Evolutionary conservation across 2,113 vertebrate species (phyloP).

Genomic region (Lepus americanus): DNA sequence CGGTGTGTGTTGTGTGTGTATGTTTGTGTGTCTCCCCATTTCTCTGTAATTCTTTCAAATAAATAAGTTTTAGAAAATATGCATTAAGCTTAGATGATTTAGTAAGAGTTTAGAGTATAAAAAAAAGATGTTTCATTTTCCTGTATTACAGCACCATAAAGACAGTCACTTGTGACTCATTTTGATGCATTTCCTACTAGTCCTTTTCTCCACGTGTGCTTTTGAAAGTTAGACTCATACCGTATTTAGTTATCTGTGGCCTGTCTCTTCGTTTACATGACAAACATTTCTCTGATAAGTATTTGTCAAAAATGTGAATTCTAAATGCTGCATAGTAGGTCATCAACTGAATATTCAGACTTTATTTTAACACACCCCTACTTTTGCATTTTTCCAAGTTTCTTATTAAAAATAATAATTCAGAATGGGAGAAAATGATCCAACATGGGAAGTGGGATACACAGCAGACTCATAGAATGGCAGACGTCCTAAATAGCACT

Average conservation of each 20-base stretch:
- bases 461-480: too few species aligned
- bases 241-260: constrained; percentile 41
- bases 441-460: too few species aligned
- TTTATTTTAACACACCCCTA: background rate
- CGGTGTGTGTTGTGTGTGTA: too few species aligned
- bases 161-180: constrained; percentile 32
- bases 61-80: too few species aligned
- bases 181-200: constrained; percentile 48
- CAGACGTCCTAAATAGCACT: too few species aligned
- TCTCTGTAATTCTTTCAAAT: too few species aligned
- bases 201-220: background rate
- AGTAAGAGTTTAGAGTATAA: constrained; percentile 14
- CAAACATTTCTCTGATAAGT: constrained; percentile 48
- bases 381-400: constrained; percentile 18
- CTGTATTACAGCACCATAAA: background rate
- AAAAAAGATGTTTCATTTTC: constrained; percentile 45
- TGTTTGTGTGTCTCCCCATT: too few species aligned
- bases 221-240: constrained; percentile 51
- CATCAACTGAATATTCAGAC: background rate
- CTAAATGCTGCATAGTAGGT: constrained; percentile 27
- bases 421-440: background rate
- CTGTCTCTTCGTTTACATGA: constrained; percentile 31
- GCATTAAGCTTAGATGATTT: constrained; percentile 2
- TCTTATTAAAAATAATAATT: background rate
- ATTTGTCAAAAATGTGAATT: constrained; percentile 45